Base-by-base conservation (phyloP, 2,888 invertebrate genomes). In the Chaitophorus viminalis region DNA sequence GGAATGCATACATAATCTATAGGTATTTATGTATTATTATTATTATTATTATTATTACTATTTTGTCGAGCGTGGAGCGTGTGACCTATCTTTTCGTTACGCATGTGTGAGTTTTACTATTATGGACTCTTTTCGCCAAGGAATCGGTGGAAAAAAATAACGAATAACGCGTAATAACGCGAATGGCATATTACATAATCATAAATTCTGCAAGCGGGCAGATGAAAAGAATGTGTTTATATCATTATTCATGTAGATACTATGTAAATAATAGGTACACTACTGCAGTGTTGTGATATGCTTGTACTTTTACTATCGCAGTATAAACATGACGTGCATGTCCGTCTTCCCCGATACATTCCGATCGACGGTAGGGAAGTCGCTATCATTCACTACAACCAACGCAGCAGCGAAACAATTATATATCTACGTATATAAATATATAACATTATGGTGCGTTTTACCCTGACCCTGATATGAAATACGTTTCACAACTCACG, bases 1-100 rank as follows among this genome's bases (percentile, higher is more conserved):
- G 60, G 78, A 65, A 79, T 79, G 78, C 78, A 79, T 60, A 78
- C 54, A 78, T 54, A 54, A 78, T 17, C 46, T 46, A 46, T 46
- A 46, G 29, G 21, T 74, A 74, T 9, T 9, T 74, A 14, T 31
- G 29, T 70, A 39, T 39, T 5, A 6, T 6, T 39, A 39, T n/a
- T n/a, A n/a, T n/a, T n/a, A n/a, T n/a, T 39, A 39, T 39, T 39
- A 39, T 39, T 39, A 39, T 8, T 39, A 60, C 25, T 60, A 60
- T 60, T 25, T 60, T 25, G 25, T 25, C 21, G 2, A 21, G 60
- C 60, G 4, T 25, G 21, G 1, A 21, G 25, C 60, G 5, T 25
- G 60, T 21, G 60, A 21, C 60, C 60, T 21, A 60, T 60, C 4
- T 60, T 60, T 60, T 60, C 60, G 46, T 76, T n/a, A 9, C 3